These are phyloP conservation scores for Cabera pusaria DNA, from an alignment of 2,888 invertebrate genomes.

Conservation along the genomic window DNA sequence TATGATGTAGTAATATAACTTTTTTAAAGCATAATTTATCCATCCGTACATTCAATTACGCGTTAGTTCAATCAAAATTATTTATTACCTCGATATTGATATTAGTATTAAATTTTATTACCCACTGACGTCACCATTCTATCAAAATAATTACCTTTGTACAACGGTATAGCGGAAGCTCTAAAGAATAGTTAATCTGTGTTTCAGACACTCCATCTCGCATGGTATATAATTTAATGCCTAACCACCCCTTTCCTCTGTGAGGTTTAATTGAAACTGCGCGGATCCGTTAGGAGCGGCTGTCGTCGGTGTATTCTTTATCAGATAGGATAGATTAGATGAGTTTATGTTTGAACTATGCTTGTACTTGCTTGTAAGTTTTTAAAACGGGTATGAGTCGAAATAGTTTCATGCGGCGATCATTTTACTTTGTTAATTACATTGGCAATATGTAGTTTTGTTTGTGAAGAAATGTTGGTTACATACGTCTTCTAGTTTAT, in stretches of 20 bases:
- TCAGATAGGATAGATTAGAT: constrained; percentile 4
- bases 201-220: constrained; percentile 17
- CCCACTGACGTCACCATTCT: background rate
- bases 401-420: no score
- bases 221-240: constrained; percentile 28
- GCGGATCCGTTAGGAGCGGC: constrained; percentile 15
- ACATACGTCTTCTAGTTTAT: no score
- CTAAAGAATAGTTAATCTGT: constrained; percentile 23
- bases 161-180: constrained; percentile 21
- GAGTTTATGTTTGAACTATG: background rate
- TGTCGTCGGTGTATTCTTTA: constrained; percentile 8
- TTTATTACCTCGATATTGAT: no score
- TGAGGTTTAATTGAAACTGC: constrained; percentile 25
- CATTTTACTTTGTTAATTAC: no score
- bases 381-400: no score
- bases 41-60: no score
- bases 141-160: constrained; percentile 13
- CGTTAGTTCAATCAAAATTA: no score
- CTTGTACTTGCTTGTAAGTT: no score
- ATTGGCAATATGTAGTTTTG: no score
- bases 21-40: no score
- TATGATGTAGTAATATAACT: no score
- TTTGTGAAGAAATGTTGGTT: no score
- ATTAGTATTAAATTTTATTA: constrained; percentile 1
- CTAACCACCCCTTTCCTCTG: constrained; percentile 35